Evolutionary conservation across 2,888 invertebrate genomes (phyloP), one percentile per base, ranked within the genome.

Genomic region (Acrobasis suavella): DNA sequence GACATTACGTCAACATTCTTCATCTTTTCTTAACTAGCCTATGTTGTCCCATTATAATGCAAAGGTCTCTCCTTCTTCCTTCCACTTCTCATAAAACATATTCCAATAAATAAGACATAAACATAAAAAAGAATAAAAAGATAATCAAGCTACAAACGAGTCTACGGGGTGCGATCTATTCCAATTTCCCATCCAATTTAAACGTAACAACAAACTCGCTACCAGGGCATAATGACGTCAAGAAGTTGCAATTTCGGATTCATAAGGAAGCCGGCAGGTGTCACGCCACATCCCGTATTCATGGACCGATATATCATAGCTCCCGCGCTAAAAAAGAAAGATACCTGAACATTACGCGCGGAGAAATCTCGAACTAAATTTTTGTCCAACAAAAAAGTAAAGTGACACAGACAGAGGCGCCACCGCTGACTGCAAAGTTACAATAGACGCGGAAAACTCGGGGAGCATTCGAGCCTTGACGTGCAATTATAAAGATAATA

Each of bases 401-500:
- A 7, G 8, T 32, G 32, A 32, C 32, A 32, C 5, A 32, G 32
- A 32, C 32, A 32, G 32, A 32, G 32, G 32, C 32, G 32, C 32
- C 32, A 32, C 32, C 32, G 32, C 32, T 32, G 32, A 32, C 32
- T 32, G 32, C 32, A 32, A 32, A 32, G 32, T 32, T 32, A 32
- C 32, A 32, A 32, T 32, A 32, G 32, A 71, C 70, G 70, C 68
- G 65, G 72, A 79, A 78, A 80, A 76, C 73, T 72, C 75, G 80
- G 79, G 32, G 32, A 32, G 32, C 32, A 83, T 83, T 82, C 83
- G 83, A 83, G 82, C 78, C 85, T 85, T 91, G 92, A 92, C 91
- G 89, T 91, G 89, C 92, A 92, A 92, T 92, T 92, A 92, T 89
- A 92, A 89, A 91, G 91, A 91, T 92, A 92, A 92, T 91, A 92